Percentiles rank a stretch among this genome's conserved stretches.
These are phyloP conservation scores for Auanema freiburgensis DNA, from an alignment of 2,888 invertebrate genomes.

Conservation along the genomic window DNA sequence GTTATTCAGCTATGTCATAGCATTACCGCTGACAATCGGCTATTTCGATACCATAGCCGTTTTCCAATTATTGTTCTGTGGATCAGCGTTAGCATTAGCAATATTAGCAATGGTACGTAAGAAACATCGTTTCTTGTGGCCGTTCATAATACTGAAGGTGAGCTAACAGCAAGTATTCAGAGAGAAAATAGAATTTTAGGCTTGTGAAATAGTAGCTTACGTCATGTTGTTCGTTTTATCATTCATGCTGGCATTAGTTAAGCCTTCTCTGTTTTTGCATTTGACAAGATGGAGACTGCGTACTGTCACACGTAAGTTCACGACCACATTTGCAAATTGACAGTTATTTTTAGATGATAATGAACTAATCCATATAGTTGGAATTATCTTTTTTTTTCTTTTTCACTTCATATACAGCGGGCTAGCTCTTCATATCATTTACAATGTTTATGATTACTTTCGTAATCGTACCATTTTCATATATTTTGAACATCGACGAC, in stretches of 20 bases:
- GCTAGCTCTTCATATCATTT: conserved; percentile 35
- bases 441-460: conserved; percentile 37
- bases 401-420: conserved; percentile 41
- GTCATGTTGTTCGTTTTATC: conserved; percentile 37
- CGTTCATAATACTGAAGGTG: conserved; percentile 38
- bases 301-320: conserved; percentile 36
- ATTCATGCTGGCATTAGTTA: conserved; percentile 29
- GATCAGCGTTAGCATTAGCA: conserved; percentile 35
- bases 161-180: not conserved
- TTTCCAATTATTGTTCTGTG: conserved; percentile 31
- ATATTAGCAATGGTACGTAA: conserved; percentile 25
- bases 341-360: conserved; percentile 34
- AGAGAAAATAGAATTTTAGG: conserved; percentile 17
- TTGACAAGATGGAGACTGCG: conserved; percentile 43
- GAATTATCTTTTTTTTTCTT: conserved; percentile 35
- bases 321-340: conserved; percentile 2
- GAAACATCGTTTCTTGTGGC: conserved; percentile 33
- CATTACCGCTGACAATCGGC: conserved; percentile 37
- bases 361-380: conserved; percentile 41
- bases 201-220: conserved; percentile 34
- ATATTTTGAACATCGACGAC: conserved; percentile 33
- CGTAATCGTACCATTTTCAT: conserved; percentile 36
- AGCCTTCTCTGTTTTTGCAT: conserved; percentile 27
- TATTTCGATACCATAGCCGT: conserved; percentile 38
- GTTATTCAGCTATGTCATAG: conserved; percentile 33